Evolutionary conservation across 2,113 vertebrate genomes (phyloP), one percentile per base, ranked within the genome.

Genomic region (Oreochromis niloticus): DNA sequence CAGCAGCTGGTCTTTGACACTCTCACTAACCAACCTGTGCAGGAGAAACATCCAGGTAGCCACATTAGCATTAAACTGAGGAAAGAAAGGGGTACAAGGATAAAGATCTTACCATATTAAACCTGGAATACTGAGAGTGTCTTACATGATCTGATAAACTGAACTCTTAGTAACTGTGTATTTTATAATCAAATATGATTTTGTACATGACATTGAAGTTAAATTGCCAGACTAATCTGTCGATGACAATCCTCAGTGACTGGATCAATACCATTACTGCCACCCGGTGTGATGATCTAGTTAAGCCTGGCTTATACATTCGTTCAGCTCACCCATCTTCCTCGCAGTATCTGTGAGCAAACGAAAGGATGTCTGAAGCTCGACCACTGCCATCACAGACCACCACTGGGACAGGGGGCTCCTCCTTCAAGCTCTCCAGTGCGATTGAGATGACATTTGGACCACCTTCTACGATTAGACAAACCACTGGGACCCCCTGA

Each of bases 401-500:
- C 90, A 99, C 99, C 0, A 99, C 98, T 0, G 99, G 99, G 5
- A 99, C 97, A 0, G 99, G 98, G 1, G 98, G 99, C 0, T 99
- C 98, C 93, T 99, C 98, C 14, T 93, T 95, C 85, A 99, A 96
- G 61, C 98, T 98, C 85, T 99, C 98, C 94, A 99, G 66, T 16
- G 98, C 98, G 1, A 99, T 96, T 6, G 98, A 98, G 87, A 99
- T 97, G 81, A 99, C 96, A 0, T 99, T 99, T 4, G 99, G 99
- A 43, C 99, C 99, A 0, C 99, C 99, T 94, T 99, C 99, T 46
- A 99, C 97, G 59, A 99, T 97, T 36, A 99, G 96, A 30, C 98
- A 99, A 71, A 99, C 98, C 6, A 98, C 95, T 1, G 99, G 99
- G 56, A 99, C 98, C 1, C 98, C 98, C 90, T 99, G 98, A n/a